Base-by-base conservation (phyloP, 2,888 invertebrate species). In the Sphaerophoria taeniata region DNA sequence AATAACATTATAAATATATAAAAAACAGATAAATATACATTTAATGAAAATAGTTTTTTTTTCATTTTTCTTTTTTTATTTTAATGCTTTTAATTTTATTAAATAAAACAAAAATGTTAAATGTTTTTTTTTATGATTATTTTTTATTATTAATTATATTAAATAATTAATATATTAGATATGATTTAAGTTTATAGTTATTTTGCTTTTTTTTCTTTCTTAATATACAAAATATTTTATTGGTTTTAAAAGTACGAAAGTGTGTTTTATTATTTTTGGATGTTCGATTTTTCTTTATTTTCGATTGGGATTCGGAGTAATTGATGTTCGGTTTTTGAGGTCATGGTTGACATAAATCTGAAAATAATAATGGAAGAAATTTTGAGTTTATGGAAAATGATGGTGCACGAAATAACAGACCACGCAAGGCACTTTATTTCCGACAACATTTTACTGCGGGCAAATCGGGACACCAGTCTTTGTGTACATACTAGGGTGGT, bases 41-140 rank as follows among this genome's bases (percentile, higher is more conserved):
- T 67, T 58, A 71, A 31, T 36, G 43, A 43, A 49, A 16, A 34
- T 33, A 58, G 56, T 72, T 61, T 70, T 63, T 74, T 51, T 65
- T 83, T 90, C 90, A 89, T 90, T 90, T 90, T 90, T 24, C 12
- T 89, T 89, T 89, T 89, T 90, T 87, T 61, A 36, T 88, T 89
- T 89, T 89, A 39, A 53, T 67, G 24, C 89, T 90, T 91, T 70
- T 71, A 71, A 73, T 65, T 43, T 53, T 82, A 75, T 86, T 74
- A 60, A 43, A 43, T 3, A 39, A 81, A 76, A 24, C 24, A 70
- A 16, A 73, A 55, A 73, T 77, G 82, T 78, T 74, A 65, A 74
- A 78, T 86, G 76, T 82, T 78, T 82, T 82, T 47, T 77, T 82
- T 63, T 60, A 43, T 70, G 36, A 2, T 58, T 60, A 60, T 67